Percentiles rank a stretch among this genome's conserved stretches.
These are phyloP conservation scores for Drosophila ercepeae DNA, from an alignment of 1,140 invertebrate species.

Conservation along the genomic window DNA sequence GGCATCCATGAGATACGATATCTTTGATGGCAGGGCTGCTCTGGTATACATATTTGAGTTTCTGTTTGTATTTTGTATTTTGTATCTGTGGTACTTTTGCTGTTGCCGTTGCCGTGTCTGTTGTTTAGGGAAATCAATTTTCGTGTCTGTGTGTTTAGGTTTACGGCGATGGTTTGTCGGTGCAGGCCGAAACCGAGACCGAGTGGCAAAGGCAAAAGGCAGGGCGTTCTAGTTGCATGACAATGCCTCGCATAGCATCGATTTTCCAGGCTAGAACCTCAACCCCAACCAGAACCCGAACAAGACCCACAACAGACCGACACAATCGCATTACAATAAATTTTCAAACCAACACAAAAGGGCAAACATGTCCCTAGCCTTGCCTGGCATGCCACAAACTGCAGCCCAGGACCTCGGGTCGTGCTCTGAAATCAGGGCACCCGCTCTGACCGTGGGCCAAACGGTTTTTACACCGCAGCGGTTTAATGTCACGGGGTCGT, in stretches of 20 bases:
- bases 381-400: slow-evolving; percentile 55
- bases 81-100: no score
- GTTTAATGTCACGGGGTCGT: slow-evolving; percentile 57
- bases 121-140: slow-evolving; percentile 76
- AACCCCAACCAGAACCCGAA: slow-evolving; percentile 30
- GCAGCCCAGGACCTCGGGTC: slow-evolving; percentile 36
- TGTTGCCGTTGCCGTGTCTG: slow-evolving; percentile 34
- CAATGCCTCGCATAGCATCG: no score
- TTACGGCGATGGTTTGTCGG: slow-evolving; percentile 9
- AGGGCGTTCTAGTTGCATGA: no score
- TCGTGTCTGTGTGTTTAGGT: slow-evolving; percentile 47
- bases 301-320: slow-evolving; percentile 25
- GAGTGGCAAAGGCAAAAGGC: no score
- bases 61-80: slow-evolving; percentile 20
- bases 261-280: slow-evolving; percentile 55
- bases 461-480: background rate
- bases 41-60: slow-evolving; percentile 11
- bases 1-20: slow-evolving; percentile 68
- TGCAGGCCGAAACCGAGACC: slow-evolving; percentile 1
- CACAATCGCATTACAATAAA: slow-evolving; percentile 79
- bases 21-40: slow-evolving; percentile 30
- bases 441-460: slow-evolving; percentile 3
- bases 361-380: slow-evolving; percentile 23
- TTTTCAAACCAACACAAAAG: slow-evolving; percentile 56
- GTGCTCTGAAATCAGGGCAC: slow-evolving; percentile 49